phyloP scores from a whole-genome alignment of 2,888 invertebrate species.

The Ceriagrion tenellum region DNA sequence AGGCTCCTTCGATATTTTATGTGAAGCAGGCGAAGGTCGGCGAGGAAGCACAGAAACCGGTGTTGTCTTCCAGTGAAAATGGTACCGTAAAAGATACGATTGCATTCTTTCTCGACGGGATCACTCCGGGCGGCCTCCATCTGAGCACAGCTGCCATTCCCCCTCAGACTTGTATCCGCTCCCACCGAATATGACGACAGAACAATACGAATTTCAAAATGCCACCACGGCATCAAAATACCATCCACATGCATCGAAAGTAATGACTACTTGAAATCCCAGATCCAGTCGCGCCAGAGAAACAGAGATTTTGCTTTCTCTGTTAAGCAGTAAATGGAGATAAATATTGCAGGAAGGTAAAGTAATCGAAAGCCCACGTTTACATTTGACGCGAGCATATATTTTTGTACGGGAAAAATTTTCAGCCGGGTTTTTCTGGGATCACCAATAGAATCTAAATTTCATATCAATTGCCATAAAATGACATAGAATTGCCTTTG shows the following conservation, averaged over 20 bases:
- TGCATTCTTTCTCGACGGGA: not conserved
- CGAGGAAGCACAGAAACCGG: not conserved
- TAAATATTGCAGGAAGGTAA: not conserved
- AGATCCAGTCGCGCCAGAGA: not conserved
- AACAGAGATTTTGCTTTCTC: not conserved
- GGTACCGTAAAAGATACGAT: not conserved
- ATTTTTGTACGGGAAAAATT: not conserved
- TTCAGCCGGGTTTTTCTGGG: not conserved
- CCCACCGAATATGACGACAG: not conserved
- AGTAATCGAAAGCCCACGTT: not conserved
- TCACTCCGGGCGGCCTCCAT: not conserved
- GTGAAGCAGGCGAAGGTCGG: not conserved
- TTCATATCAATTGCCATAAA: not conserved
- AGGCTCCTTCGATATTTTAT: not conserved
- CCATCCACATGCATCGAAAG: not conserved
- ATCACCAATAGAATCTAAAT: not conserved
- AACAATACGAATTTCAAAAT: not conserved
- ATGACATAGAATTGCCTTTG: not conserved
- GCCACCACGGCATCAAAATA: not conserved
- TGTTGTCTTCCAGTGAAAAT: not conserved
- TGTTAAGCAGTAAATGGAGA: not conserved
- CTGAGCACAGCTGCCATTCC: not conserved
- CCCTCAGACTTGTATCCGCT: not conserved
- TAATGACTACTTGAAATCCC: not conserved
- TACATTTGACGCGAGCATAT: not conserved